Percentiles rank a stretch among this genome's conserved stretches.
These are phyloP conservation scores for Aphyosemion australe DNA, from an alignment of 2,113 vertebrate species.

Conservation along the genomic window DNA sequence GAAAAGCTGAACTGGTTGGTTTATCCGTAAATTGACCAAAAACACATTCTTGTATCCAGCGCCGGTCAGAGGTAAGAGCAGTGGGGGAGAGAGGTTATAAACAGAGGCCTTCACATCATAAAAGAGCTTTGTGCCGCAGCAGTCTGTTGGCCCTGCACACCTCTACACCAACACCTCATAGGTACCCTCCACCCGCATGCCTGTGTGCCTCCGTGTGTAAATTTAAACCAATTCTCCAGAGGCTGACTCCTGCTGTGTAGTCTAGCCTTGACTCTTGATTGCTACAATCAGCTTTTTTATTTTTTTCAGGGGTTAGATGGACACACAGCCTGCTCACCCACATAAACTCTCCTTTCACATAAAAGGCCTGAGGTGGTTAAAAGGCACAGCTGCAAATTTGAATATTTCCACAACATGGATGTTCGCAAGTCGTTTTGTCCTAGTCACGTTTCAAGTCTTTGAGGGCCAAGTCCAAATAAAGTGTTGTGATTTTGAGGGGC, in stretches of 20 bases:
- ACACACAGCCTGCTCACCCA: slow-evolving; percentile 41
- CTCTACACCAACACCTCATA: slow-evolving; percentile 19
- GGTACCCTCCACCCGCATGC: slow-evolving; percentile 4
- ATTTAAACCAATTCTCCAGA: slow-evolving; percentile 45
- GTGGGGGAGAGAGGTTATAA: slow-evolving; percentile 8
- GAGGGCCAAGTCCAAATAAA: too few species aligned
- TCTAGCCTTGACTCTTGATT: slow-evolving; percentile 51
- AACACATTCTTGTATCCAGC: slow-evolving; percentile 16
- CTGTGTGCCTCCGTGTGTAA: slow-evolving; percentile 23
- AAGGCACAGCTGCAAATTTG: slow-evolving; percentile 2
- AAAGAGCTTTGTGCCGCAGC: slow-evolving; percentile 21
- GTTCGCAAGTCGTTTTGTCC: too few species aligned
- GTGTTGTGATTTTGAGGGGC: too few species aligned
- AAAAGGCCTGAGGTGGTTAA: not conserved
- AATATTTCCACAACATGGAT: not conserved
- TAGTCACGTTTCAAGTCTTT: too few species aligned
- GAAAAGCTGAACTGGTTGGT: slow-evolving; percentile 4
- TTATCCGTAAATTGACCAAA: slow-evolving; percentile 32
- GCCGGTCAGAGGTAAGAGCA: slow-evolving; percentile 15
- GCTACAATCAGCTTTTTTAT: slow-evolving; percentile 47
- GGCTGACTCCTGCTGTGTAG: slow-evolving; percentile 28
- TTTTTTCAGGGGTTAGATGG: slow-evolving; percentile 10
- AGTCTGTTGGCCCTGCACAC: slow-evolving; percentile 4
- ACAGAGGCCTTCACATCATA: slow-evolving; percentile 31
- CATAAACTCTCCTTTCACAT: slow-evolving; percentile 10